Base-by-base conservation (phyloP, 1,140 invertebrate genomes). In the Saccostrea glomerata region DNA sequence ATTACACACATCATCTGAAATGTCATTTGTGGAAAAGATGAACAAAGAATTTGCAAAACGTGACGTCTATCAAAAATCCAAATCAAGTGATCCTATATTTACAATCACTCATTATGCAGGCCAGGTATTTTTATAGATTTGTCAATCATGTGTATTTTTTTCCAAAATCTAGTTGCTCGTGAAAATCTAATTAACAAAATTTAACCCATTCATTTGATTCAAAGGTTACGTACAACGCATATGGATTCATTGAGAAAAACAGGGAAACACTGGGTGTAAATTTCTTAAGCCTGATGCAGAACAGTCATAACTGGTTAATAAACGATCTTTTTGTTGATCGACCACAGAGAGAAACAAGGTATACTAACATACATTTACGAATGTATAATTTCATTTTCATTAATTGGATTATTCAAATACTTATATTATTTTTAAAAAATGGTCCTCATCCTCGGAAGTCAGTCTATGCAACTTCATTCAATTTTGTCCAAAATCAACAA, bases 171-270 rank as follows among this genome's bases (percentile, higher is more conserved):
- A 30, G 9, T 20, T 30, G 17, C n/a, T 77, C 7, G 23, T 13
- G 23, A 13, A 25, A 7, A 77, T 20, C 36, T 47, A 47, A 13
- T 30, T 7, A 77, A 77, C 15, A 6, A 25, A 77, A 5, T 40
- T 7, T 11, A 77, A 77, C 82, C n/a, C 4, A 55, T 56, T 23
- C 55, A 84, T 25, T 85, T 70, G 23, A 36, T 77, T 3, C 0
- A 77, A n/a, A 94, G 93, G 93, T 94, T n/a, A 87, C 87, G 6
- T 94, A 94, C 82, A 87, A 97, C 88, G 98, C 99, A 0, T 98
- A 98, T 84, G 98, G 98, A 0, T 99, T 99, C 94, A 95, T 99
- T 9, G 98, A 99, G 92, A 99, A 99, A 95, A 99, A 99, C 92
- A 95, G 98, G 0, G 98, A 99, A 91, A 98, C 90, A 63, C 83